These are phyloP conservation scores for Nymphalis io DNA, from an alignment of 1,140 invertebrate species.

Conservation along the genomic window DNA sequence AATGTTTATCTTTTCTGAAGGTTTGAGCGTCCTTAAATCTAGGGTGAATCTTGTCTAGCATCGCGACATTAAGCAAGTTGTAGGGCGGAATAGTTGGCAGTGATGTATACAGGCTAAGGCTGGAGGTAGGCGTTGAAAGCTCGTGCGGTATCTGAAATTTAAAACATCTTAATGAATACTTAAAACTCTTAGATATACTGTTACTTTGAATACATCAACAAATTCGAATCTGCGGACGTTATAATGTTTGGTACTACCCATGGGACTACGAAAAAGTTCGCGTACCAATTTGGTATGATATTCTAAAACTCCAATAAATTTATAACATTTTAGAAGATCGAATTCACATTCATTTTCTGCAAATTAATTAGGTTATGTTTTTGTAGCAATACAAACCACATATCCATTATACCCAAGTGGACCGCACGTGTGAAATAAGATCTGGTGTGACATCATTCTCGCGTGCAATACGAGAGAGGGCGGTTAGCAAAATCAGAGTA, in stretches of 20 bases:
- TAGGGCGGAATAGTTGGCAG: slow-evolving; percentile 77
- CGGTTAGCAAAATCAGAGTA: slow-evolving; percentile 52
- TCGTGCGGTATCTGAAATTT: slow-evolving; percentile 57
- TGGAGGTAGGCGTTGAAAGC: slow-evolving; percentile 54
- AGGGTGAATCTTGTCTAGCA: slow-evolving; percentile 66
- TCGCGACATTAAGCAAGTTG: slow-evolving; percentile 66
- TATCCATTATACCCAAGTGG: slow-evolving; percentile 29
- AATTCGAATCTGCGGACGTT: no score
- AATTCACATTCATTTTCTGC: neutral
- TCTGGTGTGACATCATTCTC: slow-evolving; percentile 32
- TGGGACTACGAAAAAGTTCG: no score
- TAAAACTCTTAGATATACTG: no score
- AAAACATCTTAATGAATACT: slow-evolving; percentile 18
- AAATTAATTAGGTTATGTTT: slow-evolving; percentile 11
- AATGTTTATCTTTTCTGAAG: slow-evolving; percentile 43
- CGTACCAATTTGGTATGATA: no score
- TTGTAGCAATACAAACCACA: slow-evolving; percentile 1
- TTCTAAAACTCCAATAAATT: no score
- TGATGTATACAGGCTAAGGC: slow-evolving; percentile 66
- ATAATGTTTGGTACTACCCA: no score
- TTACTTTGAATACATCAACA: no score
- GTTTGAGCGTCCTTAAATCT: slow-evolving; percentile 52
- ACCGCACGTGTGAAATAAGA: slow-evolving; percentile 42
- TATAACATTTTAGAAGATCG: neutral
- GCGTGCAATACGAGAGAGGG: slow-evolving; percentile 31